Evolutionary conservation across 2,797 vertebrate species (phyloP), one percentile per base, ranked within the genome.

Genomic region (Acropternis orthonyx): DNA sequence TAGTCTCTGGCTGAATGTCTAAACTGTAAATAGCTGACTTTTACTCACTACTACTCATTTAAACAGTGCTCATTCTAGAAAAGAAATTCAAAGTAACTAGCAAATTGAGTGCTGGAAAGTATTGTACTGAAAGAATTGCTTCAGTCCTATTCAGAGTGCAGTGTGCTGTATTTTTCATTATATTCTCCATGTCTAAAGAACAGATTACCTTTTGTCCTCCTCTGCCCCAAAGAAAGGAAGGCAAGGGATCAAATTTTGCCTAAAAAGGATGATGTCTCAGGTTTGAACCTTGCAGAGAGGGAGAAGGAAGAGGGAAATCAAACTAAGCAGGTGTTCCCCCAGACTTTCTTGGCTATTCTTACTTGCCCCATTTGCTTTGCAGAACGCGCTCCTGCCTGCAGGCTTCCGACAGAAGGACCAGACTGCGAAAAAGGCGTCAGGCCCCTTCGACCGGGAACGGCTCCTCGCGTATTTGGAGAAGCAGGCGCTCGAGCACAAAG

Each of bases 321-420:
- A 55, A 16, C n/a, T 37, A 4, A 63, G 8, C 55, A 67, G 69
- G 62, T 87, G 59, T 59, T 71, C n/a, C 2, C 9, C 3, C 78
- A 43, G 61, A 3, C 24, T 49, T 56, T 20, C 3, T 37, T 6
- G 88, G 32, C 30, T 52, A 44, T 26, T 5, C 43, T 52, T 13
- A 6, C 13, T 12, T 41, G 54, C 51, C 48, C 6, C 4, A 0
- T 84, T 82, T 96, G 83, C 86, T 87, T 88, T 97, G 77, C 98
- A 99, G 99, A 99, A 99, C 30, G 98, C 99, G 22, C 98, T 99
- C 55, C 98, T 99, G 86, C 99, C 99, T 34, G 99, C 99, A 3
- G 98, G 99, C 56, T 97, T 99, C 97, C 98, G 99, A 36, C 99
- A 99, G 97, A 99, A 99, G 89, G 99, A 99, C 97, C 99, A 99